Conservation (phyloP, 1,140 invertebrate genomes). For the Neodiprion lecontei region DNA sequence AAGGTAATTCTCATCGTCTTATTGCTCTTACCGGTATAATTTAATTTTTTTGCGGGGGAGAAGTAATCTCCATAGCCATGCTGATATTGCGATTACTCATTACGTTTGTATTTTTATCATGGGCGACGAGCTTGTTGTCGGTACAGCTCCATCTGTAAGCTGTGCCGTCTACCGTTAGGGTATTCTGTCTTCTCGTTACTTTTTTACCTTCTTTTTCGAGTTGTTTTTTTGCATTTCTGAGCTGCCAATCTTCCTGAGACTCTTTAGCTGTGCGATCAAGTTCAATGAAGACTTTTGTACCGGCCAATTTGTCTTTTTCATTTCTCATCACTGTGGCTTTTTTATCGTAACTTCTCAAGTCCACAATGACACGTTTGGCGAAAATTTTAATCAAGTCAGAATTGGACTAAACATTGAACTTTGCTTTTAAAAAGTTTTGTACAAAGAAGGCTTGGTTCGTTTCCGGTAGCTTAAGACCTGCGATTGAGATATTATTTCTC, state of each 20-base stretch:
- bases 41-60: not conserved
- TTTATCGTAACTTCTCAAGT: not conserved
- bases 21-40: not conserved
- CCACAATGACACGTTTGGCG: not conserved
- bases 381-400: constrained; percentile 6
- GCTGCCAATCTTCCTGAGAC: constrained; percentile 7
- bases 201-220: constrained; percentile 12
- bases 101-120: too few relatives aligned
- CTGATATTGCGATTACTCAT: too few relatives aligned
- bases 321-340: not conserved
- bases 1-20: constrained; percentile 2
- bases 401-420: constrained; percentile 9
- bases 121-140: too few relatives aligned
- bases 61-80: too few relatives aligned
- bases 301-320: not conserved
- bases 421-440: not conserved
- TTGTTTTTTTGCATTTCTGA: constrained; percentile 6
- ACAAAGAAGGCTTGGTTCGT: too few relatives aligned
- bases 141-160: too few relatives aligned
- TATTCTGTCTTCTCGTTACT: constrained; percentile 1
- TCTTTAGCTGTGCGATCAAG: not conserved
- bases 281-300: not conserved
- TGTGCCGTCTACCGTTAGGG: not conserved
- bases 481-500: constrained; percentile 9
- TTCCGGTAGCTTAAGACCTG: not conserved